Evolutionary conservation across 2,888 invertebrate genomes (phyloP).

Genomic region (Trichopria drosophilae): DNA sequence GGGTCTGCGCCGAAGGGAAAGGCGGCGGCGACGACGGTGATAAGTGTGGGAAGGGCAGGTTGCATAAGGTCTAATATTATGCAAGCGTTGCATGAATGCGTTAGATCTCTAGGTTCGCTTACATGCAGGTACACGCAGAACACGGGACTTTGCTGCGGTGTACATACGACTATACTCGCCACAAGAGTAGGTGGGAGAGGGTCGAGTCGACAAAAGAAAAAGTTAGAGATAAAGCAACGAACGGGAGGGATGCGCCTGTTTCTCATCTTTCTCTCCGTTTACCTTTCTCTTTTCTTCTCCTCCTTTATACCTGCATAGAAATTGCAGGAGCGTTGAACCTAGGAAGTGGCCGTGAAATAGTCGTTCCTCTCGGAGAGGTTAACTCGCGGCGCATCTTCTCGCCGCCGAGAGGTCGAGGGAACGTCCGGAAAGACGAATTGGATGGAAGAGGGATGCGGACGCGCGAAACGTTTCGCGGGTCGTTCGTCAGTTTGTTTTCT

Average conservation of each 20-base stretch:
- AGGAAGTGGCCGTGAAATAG: conserved; percentile 56
- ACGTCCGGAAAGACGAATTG: too few relatives aligned
- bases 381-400: conserved; percentile 41
- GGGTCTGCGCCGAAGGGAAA: conserved; percentile 23
- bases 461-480: too few relatives aligned
- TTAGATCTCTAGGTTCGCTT: conserved; percentile 44
- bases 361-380: conserved; percentile 52
- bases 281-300: too few relatives aligned
- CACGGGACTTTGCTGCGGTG: conserved; percentile 37
- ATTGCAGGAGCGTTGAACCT: conserved; percentile 55
- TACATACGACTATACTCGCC: background rate
- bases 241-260: conserved; percentile 2
- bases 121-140: conserved; percentile 48
- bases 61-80: conserved; percentile 57
- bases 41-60: conserved; percentile 59
- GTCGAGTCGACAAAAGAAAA: conserved; percentile 5
- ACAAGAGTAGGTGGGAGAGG: conserved; percentile 10
- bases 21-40: conserved; percentile 46
- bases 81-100: conserved; percentile 54
- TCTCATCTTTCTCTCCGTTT: background rate
- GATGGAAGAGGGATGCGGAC: too few relatives aligned
- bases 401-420: conserved; percentile 19
- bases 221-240: background rate
- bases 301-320: conserved; percentile 48
- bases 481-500: too few relatives aligned